These are phyloP conservation scores for Parasteatoda tepidariorum DNA, from an alignment of 1,140 invertebrate genomes.

Conservation along the genomic window DNA sequence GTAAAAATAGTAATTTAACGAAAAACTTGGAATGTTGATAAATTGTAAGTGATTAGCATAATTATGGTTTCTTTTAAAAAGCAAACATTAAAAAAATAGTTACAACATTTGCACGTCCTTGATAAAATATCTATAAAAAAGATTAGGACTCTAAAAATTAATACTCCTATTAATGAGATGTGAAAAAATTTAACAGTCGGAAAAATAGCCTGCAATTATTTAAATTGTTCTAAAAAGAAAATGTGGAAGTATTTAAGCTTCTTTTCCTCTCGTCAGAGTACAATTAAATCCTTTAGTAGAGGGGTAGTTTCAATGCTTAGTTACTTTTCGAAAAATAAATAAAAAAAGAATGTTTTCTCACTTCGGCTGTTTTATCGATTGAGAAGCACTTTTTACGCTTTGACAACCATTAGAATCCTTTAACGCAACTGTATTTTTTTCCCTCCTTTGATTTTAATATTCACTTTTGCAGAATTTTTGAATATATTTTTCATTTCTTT, in stretches of 20 bases:
- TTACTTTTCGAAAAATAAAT: neutral
- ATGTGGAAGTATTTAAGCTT: neutral
- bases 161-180: neutral
- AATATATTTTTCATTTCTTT: slow-evolving; percentile 19
- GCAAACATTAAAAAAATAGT: too few relatives aligned
- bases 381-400: neutral
- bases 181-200: neutral
- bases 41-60: too few relatives aligned
- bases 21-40: too few relatives aligned
- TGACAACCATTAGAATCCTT: neutral
- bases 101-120: too few relatives aligned
- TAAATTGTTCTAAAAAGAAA: neutral
- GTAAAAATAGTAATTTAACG: too few relatives aligned
- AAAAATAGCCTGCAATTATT: neutral
- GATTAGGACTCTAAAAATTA: neutral
- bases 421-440: neutral
- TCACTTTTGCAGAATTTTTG: neutral
- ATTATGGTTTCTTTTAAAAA: too few relatives aligned
- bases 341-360: neutral
- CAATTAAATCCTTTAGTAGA: neutral
- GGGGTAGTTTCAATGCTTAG: neutral
- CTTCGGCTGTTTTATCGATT: neutral
- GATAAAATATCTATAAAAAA: neutral
- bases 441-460: neutral
- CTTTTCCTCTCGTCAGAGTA: neutral